Evolutionary conservation across 2,888 invertebrate species (phyloP), one percentile per base, ranked within the genome.

Genomic region (Brachypalpus laphriformis): DNA sequence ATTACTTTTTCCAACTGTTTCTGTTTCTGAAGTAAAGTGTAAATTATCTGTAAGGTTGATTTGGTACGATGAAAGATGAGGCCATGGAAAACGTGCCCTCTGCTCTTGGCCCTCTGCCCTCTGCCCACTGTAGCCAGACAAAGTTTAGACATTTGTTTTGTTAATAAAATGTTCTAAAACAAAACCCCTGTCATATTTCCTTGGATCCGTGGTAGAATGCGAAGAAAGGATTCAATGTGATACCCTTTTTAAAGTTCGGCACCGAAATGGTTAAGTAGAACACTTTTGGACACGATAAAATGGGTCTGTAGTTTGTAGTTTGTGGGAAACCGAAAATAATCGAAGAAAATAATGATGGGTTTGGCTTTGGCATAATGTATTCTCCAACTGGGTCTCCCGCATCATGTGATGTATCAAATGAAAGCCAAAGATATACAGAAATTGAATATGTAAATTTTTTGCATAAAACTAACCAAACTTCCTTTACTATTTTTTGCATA

Each of bases 1-100:
- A 57, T 18, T 57, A 57, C 31, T 34, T 56, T 34, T 56, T 34
- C 11, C 18, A 34, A 34, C n/a, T 18, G 56, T 56, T 56, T 34
- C 11, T 56, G 31, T 16, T 56, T 56, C 5, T 56, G 25, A 4
- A 4, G 25, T 5, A 2, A 34, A 34, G 56, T 34, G 34, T 56
- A 51, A 51, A 34, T 56, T 18, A 34, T 40, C 40, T 40, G 40
- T 14, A 40, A 14, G 40, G 40, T 40, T 40, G 40, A 37, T 37
- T 37, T 37, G 37, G 9, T 37, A 37, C 37, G 2, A 14, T 40
- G 40, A 14, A 40, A 14, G 40, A 40, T 40, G n/a, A 4, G 37
- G n/a, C 11, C 37, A n/a, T 9, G 9, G 37, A n/a, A 14, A n/a
- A n/a, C 3, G n/a, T 9, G 1, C 37, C n/a, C 37, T n/a, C n/a